Evolutionary conservation across 1,140 invertebrate genomes (phyloP).

Genomic region (Phenacoccus solenopsis): DNA sequence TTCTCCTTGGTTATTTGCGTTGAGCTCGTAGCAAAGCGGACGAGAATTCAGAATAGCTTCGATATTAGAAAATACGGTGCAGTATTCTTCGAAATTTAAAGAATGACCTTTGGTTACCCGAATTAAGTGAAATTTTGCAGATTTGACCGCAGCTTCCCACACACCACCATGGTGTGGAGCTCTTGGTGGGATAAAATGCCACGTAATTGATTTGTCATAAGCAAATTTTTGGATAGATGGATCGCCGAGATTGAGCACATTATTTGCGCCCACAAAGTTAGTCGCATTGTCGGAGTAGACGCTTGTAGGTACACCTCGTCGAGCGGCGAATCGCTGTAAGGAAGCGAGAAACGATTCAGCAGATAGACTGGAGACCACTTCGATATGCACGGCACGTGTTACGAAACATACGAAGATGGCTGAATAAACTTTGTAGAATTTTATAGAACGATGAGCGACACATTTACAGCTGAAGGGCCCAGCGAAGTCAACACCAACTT

Average conservation of each 20-base stretch:
- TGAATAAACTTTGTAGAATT: conserved; percentile 33
- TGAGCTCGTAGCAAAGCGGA: conserved; percentile 25
- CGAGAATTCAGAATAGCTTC: conserved; percentile 31
- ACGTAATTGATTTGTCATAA: too few species aligned
- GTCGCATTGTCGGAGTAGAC: conserved; percentile 33
- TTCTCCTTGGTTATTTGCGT: too few species aligned
- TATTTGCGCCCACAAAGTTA: background rate
- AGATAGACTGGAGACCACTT: conserved; percentile 32
- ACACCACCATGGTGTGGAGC: conserved; percentile 22
- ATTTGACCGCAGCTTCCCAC: conserved; percentile 29
- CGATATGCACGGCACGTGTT: conserved; percentile 35
- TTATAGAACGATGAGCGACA: conserved; percentile 24
- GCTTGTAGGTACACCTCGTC: conserved; percentile 29
- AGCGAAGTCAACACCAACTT: conserved; percentile 33
- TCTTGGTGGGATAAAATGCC: conserved; percentile 5
- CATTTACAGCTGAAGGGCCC: conserved; percentile 33
- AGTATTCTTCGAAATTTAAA: conserved; percentile 30
- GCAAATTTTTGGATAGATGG: conserved; percentile 5
- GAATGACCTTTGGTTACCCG: conserved; percentile 20
- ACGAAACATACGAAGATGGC: conserved; percentile 35
- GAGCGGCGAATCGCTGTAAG: conserved; percentile 33
- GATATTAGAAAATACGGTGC: conserved; percentile 27
- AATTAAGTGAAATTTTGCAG: conserved; percentile 24
- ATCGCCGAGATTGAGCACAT: conserved; percentile 2
- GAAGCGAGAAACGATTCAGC: conserved; percentile 33